phyloP scores from a whole-genome alignment of 1,140 invertebrate genomes.

The Drosophila neocordata region DNA sequence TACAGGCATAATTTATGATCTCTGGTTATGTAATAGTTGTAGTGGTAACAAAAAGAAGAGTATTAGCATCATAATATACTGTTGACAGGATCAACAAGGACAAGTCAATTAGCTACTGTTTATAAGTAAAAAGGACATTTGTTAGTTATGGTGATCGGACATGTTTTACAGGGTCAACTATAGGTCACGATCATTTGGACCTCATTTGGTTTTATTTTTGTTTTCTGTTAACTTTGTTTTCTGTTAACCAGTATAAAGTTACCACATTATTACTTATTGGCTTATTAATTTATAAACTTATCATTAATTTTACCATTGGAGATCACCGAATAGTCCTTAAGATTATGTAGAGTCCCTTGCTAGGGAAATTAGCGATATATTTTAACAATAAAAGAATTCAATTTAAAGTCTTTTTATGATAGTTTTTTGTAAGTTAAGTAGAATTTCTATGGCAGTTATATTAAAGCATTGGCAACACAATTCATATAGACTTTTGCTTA shows the following conservation, averaged over 20 bases:
- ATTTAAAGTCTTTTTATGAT: no score
- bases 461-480: no score
- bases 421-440: no score
- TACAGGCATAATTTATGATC: constrained; percentile 62
- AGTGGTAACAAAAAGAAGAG: neutral
- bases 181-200: neutral
- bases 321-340: no score
- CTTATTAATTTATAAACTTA: no score
- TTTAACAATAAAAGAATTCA: no score
- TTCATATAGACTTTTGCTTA: neutral
- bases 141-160: neutral
- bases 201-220: no score
- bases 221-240: no score
- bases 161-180: neutral
- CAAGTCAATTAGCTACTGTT: constrained; percentile 47
- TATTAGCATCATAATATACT: constrained; percentile 22
- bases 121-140: neutral
- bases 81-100: constrained; percentile 42
- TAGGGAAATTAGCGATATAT: no score
- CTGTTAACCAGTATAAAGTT: neutral
- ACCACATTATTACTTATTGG: neutral
- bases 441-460: no score
- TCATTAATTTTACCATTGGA: no score
- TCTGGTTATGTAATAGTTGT: constrained; percentile 52
- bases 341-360: no score